A percentile compares a stretch with the other conserved stretches of the same genome.
These are phyloP conservation scores for Nibea coibor DNA, from an alignment of 2,113 vertebrate species.

Conservation along the genomic window DNA sequence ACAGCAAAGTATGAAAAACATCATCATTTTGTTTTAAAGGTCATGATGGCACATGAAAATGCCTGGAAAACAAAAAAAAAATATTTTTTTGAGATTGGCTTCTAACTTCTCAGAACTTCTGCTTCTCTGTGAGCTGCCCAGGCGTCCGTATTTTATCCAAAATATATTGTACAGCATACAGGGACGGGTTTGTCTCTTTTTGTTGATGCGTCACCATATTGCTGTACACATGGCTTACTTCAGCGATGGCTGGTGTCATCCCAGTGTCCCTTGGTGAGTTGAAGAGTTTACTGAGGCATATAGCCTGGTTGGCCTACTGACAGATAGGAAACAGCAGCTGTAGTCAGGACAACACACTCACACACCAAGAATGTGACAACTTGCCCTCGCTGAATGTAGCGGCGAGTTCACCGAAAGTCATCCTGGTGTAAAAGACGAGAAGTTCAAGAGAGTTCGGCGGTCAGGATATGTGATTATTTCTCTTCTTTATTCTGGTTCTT, in stretches of 20 bases:
- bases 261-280: slow-evolving; percentile 72
- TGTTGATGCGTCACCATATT: slow-evolving; percentile 4
- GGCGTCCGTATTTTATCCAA: background rate
- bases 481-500: slow-evolving; percentile 30
- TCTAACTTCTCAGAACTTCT: background rate
- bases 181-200: background rate
- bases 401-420: slow-evolving; percentile 2
- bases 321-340: slow-evolving; percentile 74
- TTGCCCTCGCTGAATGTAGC: slow-evolving; percentile 9
- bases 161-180: background rate
- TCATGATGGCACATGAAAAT: background rate
- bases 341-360: slow-evolving; percentile 13
- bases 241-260: slow-evolving; percentile 35
- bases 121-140: background rate
- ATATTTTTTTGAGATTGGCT: background rate
- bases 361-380: slow-evolving; percentile 31
- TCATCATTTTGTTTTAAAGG: background rate
- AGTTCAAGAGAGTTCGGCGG: slow-evolving; percentile 19
- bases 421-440: slow-evolving; percentile 1
- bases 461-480: background rate
- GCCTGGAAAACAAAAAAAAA: too few relatives aligned
- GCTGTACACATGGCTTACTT: slow-evolving; percentile 44
- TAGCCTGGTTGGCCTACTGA: slow-evolving; percentile 60
- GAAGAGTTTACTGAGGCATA: slow-evolving; percentile 75
- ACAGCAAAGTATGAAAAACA: background rate